Evolutionary conservation across 2,888 invertebrate species (phyloP).

Genomic region (Caenorhabditis wallacei): DNA sequence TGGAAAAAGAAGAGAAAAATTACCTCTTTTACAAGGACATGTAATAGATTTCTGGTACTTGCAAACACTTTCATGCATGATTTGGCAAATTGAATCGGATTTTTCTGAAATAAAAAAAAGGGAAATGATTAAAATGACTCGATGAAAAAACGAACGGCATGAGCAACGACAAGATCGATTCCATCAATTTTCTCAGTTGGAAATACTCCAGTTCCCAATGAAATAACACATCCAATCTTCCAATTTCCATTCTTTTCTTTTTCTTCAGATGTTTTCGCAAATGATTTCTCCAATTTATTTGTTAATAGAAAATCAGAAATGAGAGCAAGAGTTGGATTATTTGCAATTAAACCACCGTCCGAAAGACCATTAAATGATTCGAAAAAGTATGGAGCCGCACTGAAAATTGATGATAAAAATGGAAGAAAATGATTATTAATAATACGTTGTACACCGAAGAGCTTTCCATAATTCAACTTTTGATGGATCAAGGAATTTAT

Average conservation of each 20-base stretch:
- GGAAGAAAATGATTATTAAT: background rate
- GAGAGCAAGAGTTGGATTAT: constrained; percentile 71
- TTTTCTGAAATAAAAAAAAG: constrained; percentile 64
- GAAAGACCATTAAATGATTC: constrained; percentile 71
- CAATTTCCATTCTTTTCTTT: constrained; percentile 52
- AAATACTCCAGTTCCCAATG: constrained; percentile 68
- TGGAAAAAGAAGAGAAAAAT: background rate
- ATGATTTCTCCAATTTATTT: constrained; percentile 66
- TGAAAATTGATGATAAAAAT: constrained; percentile 41
- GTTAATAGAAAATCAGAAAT: constrained; percentile 65
- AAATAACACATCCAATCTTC: constrained; percentile 68
- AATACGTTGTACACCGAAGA: constrained; percentile 68
- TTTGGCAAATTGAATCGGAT: constrained; percentile 65
- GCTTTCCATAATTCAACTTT: constrained; percentile 72
- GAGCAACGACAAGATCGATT: constrained; percentile 65
- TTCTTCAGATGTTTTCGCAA: constrained; percentile 56
- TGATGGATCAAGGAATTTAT: constrained; percentile 68
- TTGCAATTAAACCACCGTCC: constrained; percentile 72
- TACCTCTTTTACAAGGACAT: constrained; percentile 67
- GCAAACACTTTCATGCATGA: constrained; percentile 59
- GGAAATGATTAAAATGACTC: too few species aligned
- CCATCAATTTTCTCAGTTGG: constrained; percentile 70
- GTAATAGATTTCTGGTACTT: constrained; percentile 63
- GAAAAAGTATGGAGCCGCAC: constrained; percentile 72
- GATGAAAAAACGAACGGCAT: too few species aligned